A percentile compares a stretch with the other conserved stretches of the same genome.
Evolutionary conservation across 2,888 invertebrate species (phyloP).

Genomic region (Caenorhabditis drosophilae): DNA sequence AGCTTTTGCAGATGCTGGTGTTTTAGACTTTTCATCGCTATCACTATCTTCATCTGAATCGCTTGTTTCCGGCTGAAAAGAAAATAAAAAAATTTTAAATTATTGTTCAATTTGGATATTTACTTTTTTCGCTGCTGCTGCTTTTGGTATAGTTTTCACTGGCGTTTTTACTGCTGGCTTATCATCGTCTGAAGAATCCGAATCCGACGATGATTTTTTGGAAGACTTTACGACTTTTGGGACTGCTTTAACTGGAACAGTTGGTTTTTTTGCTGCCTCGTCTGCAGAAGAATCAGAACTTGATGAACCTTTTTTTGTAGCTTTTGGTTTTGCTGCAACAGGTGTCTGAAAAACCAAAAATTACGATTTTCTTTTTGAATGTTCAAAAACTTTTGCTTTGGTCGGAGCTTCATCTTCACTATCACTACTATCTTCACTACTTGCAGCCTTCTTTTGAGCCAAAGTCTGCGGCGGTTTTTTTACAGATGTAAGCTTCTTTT

Average conservation of each 20-base stretch:
- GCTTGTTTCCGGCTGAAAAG: not conserved
- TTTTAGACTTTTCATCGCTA: conserved; percentile 26
- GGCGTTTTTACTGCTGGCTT: too few species aligned
- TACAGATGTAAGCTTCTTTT: conserved; percentile 4
- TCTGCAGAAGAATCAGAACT: conserved; percentile 26
- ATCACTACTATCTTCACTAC: conserved; percentile 11
- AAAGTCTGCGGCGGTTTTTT: conserved; percentile 9
- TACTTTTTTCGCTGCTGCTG: too few species aligned
- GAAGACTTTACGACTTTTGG: conserved; percentile 18
- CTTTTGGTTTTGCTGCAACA: conserved; percentile 10
- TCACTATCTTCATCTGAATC: not conserved
- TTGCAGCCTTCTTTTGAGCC: conserved; percentile 23
- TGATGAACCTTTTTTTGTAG: conserved; percentile 17
- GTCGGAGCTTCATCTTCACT: conserved; percentile 23
- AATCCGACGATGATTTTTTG: too few species aligned
- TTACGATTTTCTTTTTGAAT: not conserved
- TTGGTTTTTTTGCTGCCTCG: conserved; percentile 16
- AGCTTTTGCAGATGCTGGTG: conserved; percentile 16
- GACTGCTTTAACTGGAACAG: conserved; percentile 15
- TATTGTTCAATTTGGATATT: conserved; percentile 1
- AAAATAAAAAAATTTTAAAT: not conserved
- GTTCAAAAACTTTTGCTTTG: conserved; percentile 9
- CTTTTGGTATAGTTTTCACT: too few species aligned
- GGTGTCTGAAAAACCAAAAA: conserved; percentile 1
- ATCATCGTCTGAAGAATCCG: too few species aligned